Conservation (phyloP, 2,888 invertebrate species). For the Gasteruption jaculator region DNA sequence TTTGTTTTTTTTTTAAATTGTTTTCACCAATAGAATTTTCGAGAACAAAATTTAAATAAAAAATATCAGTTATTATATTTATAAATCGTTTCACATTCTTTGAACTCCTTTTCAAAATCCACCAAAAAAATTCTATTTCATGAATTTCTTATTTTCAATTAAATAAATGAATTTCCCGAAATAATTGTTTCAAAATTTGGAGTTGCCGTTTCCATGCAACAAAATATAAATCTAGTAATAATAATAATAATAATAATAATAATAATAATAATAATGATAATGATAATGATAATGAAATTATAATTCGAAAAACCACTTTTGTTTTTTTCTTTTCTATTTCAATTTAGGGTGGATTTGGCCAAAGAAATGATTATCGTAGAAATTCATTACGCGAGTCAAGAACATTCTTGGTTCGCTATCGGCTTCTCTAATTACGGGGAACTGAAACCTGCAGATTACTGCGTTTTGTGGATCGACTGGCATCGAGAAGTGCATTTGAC, state of each 20-base stretch:
- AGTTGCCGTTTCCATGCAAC: constrained; percentile 4
- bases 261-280: background rate
- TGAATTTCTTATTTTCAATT: too few species aligned
- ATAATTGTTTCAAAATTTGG: too few species aligned
- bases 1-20: too few species aligned
- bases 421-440: constrained; percentile 84
- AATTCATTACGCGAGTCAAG: constrained; percentile 40
- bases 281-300: too few species aligned
- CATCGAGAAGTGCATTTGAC: constrained; percentile 58
- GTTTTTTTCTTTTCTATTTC: background rate
- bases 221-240: constrained; percentile 5
- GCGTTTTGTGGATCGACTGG: constrained; percentile 74
- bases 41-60: too few species aligned
- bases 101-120: too few species aligned
- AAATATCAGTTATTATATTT: too few species aligned
- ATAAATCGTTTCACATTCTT: too few species aligned
- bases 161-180: background rate
- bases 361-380: constrained; percentile 37
- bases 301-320: background rate
- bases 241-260: background rate
- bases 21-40: too few species aligned
- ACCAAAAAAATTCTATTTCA: too few species aligned
- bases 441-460: constrained; percentile 71
- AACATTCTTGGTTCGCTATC: constrained; percentile 69
- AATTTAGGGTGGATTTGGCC: constrained; percentile 36